Conservation (phyloP, 2,888 invertebrate species). For the Clunio marinus region DNA sequence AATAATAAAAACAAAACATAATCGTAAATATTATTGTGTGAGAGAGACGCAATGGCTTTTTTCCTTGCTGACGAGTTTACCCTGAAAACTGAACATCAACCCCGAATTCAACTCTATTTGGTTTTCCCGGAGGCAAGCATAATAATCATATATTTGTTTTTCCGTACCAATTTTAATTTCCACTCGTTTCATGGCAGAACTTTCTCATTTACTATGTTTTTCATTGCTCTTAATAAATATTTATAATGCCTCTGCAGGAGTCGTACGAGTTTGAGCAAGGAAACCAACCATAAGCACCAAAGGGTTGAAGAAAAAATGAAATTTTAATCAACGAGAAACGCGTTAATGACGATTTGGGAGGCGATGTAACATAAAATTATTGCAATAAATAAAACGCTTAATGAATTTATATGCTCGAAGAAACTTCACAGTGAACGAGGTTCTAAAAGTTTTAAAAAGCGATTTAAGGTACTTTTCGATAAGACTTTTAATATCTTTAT, state of each 20-base stretch:
- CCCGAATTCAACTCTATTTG: too few relatives aligned
- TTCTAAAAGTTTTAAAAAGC: constrained; percentile 38
- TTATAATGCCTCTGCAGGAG: not conserved
- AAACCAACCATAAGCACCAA: not conserved
- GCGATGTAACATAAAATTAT: constrained; percentile 1
- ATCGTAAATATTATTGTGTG: constrained; percentile 29
- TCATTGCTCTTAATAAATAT: constrained; percentile 3
- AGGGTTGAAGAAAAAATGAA: constrained; percentile 31
- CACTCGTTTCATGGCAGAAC: not conserved
- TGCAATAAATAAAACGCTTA: constrained; percentile 33
- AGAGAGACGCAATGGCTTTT: not conserved
- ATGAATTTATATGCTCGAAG: constrained; percentile 33
- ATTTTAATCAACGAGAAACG: constrained; percentile 36
- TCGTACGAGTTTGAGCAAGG: not conserved
- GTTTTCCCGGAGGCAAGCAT: not conserved
- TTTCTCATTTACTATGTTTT: too few relatives aligned
- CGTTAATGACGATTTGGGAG: not conserved
- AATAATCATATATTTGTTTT: constrained; percentile 30
- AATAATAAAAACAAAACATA: constrained; percentile 36
- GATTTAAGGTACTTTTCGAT: constrained; percentile 31
- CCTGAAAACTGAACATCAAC: not conserved
- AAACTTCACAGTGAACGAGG: constrained; percentile 1
- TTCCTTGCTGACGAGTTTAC: not conserved
- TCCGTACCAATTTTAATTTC: constrained; percentile 11
- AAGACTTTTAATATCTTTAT: constrained; percentile 28